Evolutionary conservation across 1,140 invertebrate species (phyloP).

Genomic region (Eriocheir sinensis): DNA sequence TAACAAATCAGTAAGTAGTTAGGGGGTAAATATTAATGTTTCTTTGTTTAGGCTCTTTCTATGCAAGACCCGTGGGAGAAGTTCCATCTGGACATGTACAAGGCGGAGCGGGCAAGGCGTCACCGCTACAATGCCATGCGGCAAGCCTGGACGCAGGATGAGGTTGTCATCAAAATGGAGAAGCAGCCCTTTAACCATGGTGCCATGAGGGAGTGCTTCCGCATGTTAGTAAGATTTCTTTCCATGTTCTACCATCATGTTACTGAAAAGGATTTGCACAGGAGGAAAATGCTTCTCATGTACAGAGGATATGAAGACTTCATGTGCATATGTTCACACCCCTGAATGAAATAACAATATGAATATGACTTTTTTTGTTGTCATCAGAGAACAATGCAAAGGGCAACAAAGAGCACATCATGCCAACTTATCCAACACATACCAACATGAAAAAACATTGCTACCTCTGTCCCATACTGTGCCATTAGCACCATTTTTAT

Average conservation of each 20-base stretch:
- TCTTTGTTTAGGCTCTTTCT: slow-evolving; percentile 64
- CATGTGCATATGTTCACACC: no score
- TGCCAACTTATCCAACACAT: no score
- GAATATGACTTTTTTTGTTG: no score
- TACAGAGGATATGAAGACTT: neutral
- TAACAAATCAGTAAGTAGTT: no score
- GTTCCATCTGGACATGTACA: slow-evolving; percentile 82
- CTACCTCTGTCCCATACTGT: neutral
- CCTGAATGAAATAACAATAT: no score
- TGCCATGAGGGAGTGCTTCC: slow-evolving; percentile 85
- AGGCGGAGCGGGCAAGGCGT: slow-evolving; percentile 81
- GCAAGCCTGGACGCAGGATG: slow-evolving; percentile 82
- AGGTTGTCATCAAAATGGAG: slow-evolving; percentile 83
- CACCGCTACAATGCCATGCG: slow-evolving; percentile 83
- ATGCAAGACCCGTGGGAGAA: slow-evolving; percentile 82
- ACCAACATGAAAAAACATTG: no score
- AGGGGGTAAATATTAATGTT: no score
- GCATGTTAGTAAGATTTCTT: slow-evolving; percentile 82
- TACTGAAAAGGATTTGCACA: slow-evolving; percentile 38
- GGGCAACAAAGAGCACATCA: no score
- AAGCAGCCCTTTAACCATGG: slow-evolving; percentile 84
- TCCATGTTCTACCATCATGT: neutral
- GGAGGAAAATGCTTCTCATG: slow-evolving; percentile 36
- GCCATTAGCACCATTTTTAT: neutral
- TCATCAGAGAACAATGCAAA: no score